These are phyloP conservation scores for Papilio glaucus DNA, from an alignment of 1,140 invertebrate genomes.

Conservation along the genomic window DNA sequence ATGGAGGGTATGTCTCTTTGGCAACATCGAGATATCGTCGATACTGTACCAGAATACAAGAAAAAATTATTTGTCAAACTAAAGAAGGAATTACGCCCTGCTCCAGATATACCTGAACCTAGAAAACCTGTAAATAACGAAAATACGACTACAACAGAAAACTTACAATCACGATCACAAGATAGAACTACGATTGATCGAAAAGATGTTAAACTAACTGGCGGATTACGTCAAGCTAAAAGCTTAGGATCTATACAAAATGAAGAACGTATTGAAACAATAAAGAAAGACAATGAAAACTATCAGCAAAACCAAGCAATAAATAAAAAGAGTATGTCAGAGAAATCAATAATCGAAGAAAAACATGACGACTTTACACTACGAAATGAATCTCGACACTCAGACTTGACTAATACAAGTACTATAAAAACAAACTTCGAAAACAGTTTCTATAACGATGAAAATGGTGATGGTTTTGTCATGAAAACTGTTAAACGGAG, in stretches of 20 bases:
- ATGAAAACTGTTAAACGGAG: constrained; percentile 88
- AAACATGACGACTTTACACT: constrained; percentile 76
- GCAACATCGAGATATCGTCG: constrained; percentile 92
- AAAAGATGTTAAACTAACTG: constrained; percentile 74
- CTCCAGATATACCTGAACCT: constrained; percentile 67
- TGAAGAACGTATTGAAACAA: constrained; percentile 71
- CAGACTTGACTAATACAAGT: constrained; percentile 80
- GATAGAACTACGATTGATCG: constrained; percentile 80
- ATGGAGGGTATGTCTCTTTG: constrained; percentile 93
- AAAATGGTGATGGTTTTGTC: constrained; percentile 85
- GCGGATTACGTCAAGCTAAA: constrained; percentile 78
- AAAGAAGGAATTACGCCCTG: constrained; percentile 73
- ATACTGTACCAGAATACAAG: constrained; percentile 84
- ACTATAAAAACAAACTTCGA: constrained; percentile 83
- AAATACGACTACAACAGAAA: constrained; percentile 61
- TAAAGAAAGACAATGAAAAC: constrained; percentile 66
- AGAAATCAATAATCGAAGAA: constrained; percentile 78
- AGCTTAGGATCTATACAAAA: constrained; percentile 80
- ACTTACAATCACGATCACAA: constrained; percentile 63
- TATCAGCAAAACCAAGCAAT: constrained; percentile 63
- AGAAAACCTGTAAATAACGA: constrained; percentile 73
- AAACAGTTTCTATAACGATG: constrained; percentile 86
- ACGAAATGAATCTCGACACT: constrained; percentile 80
- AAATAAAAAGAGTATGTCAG: constrained; percentile 79
- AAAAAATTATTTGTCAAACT: constrained; percentile 80